These are phyloP conservation scores for Scaptomyza flava DNA, from an alignment of 2,888 invertebrate genomes.

Conservation along the genomic window DNA sequence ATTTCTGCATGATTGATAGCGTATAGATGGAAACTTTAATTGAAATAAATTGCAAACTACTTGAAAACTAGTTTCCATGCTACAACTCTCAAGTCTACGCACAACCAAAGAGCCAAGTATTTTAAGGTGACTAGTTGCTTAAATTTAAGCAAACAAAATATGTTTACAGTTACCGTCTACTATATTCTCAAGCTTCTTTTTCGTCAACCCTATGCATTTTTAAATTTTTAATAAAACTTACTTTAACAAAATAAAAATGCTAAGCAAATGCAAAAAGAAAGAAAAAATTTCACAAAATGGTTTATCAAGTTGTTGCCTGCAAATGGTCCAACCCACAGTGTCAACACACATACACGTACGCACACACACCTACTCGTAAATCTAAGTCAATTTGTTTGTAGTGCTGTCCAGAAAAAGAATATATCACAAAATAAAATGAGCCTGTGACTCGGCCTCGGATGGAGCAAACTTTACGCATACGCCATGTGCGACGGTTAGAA, in stretches of 20 bases:
- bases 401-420: constrained; percentile 40
- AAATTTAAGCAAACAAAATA: too few relatives aligned
- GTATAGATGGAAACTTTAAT: neutral
- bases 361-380: constrained; percentile 53
- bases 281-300: neutral
- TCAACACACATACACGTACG: constrained; percentile 23
- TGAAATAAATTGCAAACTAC: neutral
- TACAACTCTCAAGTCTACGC: neutral
- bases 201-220: neutral
- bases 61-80: neutral
- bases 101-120: too few relatives aligned
- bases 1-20: neutral
- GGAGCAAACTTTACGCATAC: constrained; percentile 63
- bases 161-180: too few relatives aligned
- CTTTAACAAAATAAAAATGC: neutral
- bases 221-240: neutral
- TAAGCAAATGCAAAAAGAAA: neutral
- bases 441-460: constrained; percentile 41
- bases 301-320: constrained; percentile 10
- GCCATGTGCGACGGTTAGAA: constrained; percentile 45
- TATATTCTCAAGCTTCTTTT: neutral
- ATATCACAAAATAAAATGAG: constrained; percentile 50
- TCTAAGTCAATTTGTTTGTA: constrained; percentile 58
- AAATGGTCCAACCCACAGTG: constrained; percentile 16
- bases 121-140: too few relatives aligned